phyloP scores from a whole-genome alignment of 1,140 invertebrate species.

The Matsumurasca onukii region DNA sequence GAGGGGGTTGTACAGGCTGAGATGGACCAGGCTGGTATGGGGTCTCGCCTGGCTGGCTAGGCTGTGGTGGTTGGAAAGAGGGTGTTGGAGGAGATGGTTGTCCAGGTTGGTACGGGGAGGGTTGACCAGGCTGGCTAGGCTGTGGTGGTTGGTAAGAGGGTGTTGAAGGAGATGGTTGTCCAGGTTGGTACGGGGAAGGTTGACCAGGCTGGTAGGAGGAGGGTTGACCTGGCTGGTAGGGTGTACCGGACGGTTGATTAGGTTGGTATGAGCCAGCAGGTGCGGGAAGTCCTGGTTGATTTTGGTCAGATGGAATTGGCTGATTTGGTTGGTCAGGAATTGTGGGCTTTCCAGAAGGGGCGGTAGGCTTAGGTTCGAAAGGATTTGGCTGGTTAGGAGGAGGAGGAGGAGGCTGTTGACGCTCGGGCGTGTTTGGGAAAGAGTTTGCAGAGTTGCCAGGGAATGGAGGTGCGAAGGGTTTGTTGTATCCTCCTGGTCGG shows the following conservation, averaged over 20 bases:
- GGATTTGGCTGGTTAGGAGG: background rate
- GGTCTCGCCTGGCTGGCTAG: constrained; percentile 35
- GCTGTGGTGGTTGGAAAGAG: constrained; percentile 28
- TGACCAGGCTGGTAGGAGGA: constrained; percentile 30
- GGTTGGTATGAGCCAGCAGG: constrained; percentile 6
- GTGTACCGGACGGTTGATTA: constrained; percentile 34
- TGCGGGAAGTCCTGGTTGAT: background rate
- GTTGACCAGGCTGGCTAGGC: constrained; percentile 26
- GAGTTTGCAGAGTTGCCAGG: constrained; percentile 4
- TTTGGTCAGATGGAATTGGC: constrained; percentile 7
- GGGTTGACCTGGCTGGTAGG: constrained; percentile 34
- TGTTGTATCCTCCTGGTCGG: constrained; percentile 9
- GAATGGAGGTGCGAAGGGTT: constrained; percentile 29
- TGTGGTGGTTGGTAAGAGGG: constrained; percentile 14
- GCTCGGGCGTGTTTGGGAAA: background rate
- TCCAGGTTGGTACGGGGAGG: constrained; percentile 29
- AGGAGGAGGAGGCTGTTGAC: background rate
- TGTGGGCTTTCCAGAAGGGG: background rate
- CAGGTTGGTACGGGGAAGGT: constrained; percentile 34
- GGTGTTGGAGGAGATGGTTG: constrained; percentile 27
- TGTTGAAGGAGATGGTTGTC: constrained; percentile 30
- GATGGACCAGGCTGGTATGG: constrained; percentile 37
- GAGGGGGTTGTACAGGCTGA: constrained; percentile 38
- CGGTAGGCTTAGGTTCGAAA: background rate
- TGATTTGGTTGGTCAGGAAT: background rate